These are phyloP conservation scores for Leucopsar rothschildi DNA, from an alignment of 2,113 vertebrate genomes.

Conservation along the genomic window DNA sequence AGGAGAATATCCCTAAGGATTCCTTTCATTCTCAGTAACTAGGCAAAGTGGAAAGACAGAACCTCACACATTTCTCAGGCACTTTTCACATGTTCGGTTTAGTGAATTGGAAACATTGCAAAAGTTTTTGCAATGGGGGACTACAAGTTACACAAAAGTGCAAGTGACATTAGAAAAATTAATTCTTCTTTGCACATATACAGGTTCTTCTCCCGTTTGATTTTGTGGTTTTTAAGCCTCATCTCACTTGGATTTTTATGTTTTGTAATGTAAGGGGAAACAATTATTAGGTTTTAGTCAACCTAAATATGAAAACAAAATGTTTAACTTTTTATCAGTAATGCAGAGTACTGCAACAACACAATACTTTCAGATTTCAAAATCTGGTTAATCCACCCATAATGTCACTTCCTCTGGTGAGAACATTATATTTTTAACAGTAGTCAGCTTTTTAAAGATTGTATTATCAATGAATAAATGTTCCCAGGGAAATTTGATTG, in stretches of 20 bases:
- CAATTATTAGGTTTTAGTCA: not conserved
- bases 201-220: not conserved
- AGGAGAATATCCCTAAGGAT: not conserved
- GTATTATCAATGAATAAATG: not conserved
- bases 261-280: not conserved
- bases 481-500: not conserved
- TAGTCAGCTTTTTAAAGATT: constrained; percentile 7
- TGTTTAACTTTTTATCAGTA: not conserved
- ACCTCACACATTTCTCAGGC: not conserved
- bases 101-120: not conserved
- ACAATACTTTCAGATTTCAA: not conserved
- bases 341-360: not conserved
- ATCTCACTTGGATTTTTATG: not conserved
- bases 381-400: not conserved
- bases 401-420: not conserved
- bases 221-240: not conserved
- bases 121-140: not conserved
- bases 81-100: not conserved
- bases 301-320: not conserved
- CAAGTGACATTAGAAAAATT: not conserved
- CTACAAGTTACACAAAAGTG: not conserved
- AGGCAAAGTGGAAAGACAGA: not conserved
- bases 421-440: not conserved
- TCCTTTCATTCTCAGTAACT: not conserved
- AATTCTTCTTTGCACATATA: not conserved